These are phyloP conservation scores for Phlogophora meticulosa DNA, from an alignment of 2,888 invertebrate genomes.

Conservation along the genomic window DNA sequence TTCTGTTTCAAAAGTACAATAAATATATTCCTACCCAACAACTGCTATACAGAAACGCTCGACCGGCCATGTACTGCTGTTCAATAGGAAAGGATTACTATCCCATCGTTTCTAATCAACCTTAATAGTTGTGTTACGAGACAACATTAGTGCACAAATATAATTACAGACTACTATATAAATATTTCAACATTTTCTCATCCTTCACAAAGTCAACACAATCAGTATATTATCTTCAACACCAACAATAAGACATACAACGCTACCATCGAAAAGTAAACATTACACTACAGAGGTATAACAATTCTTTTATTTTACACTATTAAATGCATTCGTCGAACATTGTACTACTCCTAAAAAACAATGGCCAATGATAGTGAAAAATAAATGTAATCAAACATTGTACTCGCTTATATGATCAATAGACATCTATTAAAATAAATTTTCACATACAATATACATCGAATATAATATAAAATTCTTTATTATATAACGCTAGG, in stretches of 20 bases:
- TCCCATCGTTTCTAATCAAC: slow-evolving; percentile 18
- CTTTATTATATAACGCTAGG: slow-evolving; percentile 74
- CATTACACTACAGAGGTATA: slow-evolving; percentile 71
- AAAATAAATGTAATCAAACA: slow-evolving; percentile 67
- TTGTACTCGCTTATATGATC: slow-evolving; percentile 82
- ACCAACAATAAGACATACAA: slow-evolving; percentile 69
- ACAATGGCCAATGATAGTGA: slow-evolving; percentile 72
- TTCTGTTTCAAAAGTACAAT: slow-evolving; percentile 39
- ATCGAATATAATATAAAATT: slow-evolving; percentile 86
- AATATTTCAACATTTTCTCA: slow-evolving; percentile 46
- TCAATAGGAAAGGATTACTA: slow-evolving; percentile 6
- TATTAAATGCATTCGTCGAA: slow-evolving; percentile 86
- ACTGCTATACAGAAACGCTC: slow-evolving; percentile 49
- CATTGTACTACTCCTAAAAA: slow-evolving; percentile 83
- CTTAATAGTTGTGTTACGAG: neutral
- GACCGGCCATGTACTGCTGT: slow-evolving; percentile 2
- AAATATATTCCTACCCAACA: slow-evolving; percentile 47
- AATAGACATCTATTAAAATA: slow-evolving; percentile 84
- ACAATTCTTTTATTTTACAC: slow-evolving; percentile 76
- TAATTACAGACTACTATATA: slow-evolving; percentile 39
- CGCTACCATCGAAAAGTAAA: slow-evolving; percentile 70
- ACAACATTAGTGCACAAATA: slow-evolving; percentile 44
- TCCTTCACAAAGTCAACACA: slow-evolving; percentile 67
- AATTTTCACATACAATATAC: slow-evolving; percentile 86
- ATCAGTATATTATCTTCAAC: slow-evolving; percentile 56